Conservation (phyloP, 2,113 vertebrate species). For the Salvator merianae region DNA sequence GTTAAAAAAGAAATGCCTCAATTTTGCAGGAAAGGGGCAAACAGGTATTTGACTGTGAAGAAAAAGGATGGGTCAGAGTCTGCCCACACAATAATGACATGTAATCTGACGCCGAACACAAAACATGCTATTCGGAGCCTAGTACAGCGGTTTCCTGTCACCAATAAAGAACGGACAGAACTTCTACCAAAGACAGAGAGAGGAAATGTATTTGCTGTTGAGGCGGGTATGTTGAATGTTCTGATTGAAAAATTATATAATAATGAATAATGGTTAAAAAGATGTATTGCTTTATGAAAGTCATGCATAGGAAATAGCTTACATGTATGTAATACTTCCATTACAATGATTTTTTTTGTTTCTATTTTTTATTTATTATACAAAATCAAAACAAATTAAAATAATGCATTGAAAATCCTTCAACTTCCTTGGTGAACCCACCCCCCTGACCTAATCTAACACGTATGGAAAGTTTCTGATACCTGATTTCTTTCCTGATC, state of each 20-base stretch:
- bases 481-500: too few relatives aligned
- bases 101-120: constrained; percentile 78
- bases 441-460: too few relatives aligned
- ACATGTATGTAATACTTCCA: neutral
- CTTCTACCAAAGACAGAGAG: constrained; percentile 81
- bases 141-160: constrained; percentile 87
- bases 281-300: neutral
- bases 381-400: too few relatives aligned
- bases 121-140: constrained; percentile 76
- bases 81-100: constrained; percentile 77
- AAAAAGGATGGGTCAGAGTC: constrained; percentile 84
- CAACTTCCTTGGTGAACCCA: too few relatives aligned
- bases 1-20: neutral
- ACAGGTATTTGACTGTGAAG: constrained; percentile 85
- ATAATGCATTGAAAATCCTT: too few relatives aligned
- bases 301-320: neutral
- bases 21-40: constrained; percentile 82
- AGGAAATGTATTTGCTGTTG: constrained; percentile 69
- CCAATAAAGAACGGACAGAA: constrained; percentile 84
- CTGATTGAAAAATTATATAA: neutral
- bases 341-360: too few relatives aligned
- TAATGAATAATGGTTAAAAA: neutral
- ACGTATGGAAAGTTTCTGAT: too few relatives aligned
- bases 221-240: constrained; percentile 77
- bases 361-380: too few relatives aligned